A percentile compares a stretch with the other conserved stretches of the same genome.
phyloP scores from a whole-genome alignment of 1,140 invertebrate genomes.

The Neoseiulus cucumeris region DNA sequence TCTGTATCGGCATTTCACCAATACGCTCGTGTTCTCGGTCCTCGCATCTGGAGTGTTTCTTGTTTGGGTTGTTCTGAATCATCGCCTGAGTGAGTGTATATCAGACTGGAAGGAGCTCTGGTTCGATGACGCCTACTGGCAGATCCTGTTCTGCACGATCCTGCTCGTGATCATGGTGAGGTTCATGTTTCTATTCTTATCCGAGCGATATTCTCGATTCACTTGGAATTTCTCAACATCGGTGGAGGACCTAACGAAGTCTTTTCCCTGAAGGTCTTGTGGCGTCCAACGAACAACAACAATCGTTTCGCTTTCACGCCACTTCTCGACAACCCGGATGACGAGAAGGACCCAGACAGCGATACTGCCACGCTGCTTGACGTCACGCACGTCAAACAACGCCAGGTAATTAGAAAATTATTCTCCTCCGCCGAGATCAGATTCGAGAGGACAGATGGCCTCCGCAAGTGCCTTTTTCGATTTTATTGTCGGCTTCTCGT shows the following conservation, averaged over 20 bases:
- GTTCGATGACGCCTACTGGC: slow-evolving; percentile 86
- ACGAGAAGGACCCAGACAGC: slow-evolving; percentile 49
- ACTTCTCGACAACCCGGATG: slow-evolving; percentile 60
- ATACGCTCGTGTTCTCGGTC: slow-evolving; percentile 71
- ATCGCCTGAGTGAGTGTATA: slow-evolving; percentile 44
- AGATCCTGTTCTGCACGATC: slow-evolving; percentile 65
- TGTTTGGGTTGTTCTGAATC: slow-evolving; percentile 66
- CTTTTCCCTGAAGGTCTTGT: slow-evolving; percentile 32
- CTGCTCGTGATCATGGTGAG: slow-evolving; percentile 69
- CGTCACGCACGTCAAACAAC: slow-evolving; percentile 28
- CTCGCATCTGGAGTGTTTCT: slow-evolving; percentile 69
- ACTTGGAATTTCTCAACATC: neutral
- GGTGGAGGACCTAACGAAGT: neutral
- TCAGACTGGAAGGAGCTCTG: slow-evolving; percentile 71
- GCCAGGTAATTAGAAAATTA: neutral
- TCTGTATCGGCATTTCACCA: slow-evolving; percentile 77
- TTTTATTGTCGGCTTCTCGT: no score
- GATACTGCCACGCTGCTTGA: slow-evolving; percentile 62
- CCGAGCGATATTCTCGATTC: neutral
- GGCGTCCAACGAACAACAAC: slow-evolving; percentile 82
- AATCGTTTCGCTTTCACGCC: slow-evolving; percentile 74
- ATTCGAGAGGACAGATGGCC: no score
- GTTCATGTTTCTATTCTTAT: neutral
- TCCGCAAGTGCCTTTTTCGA: no score
- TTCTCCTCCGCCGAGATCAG: no score